Conservation (phyloP, 2,888 invertebrate genomes). For the Unio delphinus region DNA sequence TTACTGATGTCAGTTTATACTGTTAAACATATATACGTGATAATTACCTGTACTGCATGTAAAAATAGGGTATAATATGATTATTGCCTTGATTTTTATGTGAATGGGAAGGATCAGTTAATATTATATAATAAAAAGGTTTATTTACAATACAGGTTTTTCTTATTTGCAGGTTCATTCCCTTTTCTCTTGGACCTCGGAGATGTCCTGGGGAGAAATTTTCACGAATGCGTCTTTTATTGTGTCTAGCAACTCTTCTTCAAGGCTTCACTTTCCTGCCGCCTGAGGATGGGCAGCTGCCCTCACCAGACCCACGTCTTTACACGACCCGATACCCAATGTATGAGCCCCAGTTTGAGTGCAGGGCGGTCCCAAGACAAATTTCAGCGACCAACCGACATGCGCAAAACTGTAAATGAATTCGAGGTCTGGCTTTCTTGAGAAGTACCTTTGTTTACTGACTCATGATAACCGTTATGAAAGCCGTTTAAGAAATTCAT, state of each 20-base stretch:
- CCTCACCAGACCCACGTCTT: constrained; percentile 32
- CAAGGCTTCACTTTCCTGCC: constrained; percentile 28
- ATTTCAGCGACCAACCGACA: neutral
- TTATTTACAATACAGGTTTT: neutral
- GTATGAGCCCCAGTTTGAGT: constrained; percentile 26
- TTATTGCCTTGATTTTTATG: no score
- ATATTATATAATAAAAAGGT: no score
- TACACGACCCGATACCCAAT: constrained; percentile 31
- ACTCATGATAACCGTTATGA: no score
- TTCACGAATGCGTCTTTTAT: constrained; percentile 24
- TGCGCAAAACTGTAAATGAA: no score
- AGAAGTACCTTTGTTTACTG: no score
- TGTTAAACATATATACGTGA: no score
- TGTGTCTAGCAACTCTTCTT: constrained; percentile 27
- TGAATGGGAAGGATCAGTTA: no score
- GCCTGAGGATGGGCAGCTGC: constrained; percentile 24
- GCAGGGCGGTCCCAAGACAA: constrained; percentile 19
- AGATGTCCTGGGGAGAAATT: constrained; percentile 35
- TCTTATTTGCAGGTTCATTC: constrained; percentile 30
- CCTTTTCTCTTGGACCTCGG: constrained; percentile 29
- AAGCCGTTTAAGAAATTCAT: no score
- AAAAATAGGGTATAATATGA: no score
- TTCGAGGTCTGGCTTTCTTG: no score
- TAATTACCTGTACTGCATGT: no score
- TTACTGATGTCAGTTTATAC: no score